Evolutionary conservation across 2,113 vertebrate genomes (phyloP), one percentile per base, ranked within the genome.

Genomic region (Neopipo cinnamomea): DNA sequence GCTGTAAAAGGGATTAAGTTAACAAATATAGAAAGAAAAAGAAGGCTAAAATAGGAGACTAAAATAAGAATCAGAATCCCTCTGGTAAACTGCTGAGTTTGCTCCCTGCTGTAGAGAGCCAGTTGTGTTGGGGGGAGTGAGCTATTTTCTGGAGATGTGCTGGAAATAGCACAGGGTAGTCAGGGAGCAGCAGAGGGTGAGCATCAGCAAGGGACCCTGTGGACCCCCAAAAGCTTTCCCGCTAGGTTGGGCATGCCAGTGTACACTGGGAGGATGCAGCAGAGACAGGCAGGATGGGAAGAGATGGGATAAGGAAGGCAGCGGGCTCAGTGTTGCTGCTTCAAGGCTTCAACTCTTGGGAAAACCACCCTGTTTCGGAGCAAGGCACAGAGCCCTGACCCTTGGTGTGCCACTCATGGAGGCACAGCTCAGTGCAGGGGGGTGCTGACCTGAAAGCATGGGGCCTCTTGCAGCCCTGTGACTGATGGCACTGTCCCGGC

Each of bases 11-110:
- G 86, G 86, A 94, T 96, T 96, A 92, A 90, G 35, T 82, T 68
- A 27, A 82, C 63, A 94, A 86, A 86, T 94, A 75, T 87, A 85
- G 74, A 95, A 85, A 70, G 65, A 80, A 94, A 90, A 93, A 84
- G 68, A 90, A 84, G 61, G 44, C 73, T 93, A 86, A 94, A 95
- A 91, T 65, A 92, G 65, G 41, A 92, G 65, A 81, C 92, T 95
- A 95, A 97, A 96, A 96, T 93, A 95, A 89, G 96, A 94, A 94
- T 47, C 92, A 97, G 92, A 96, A 96, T 97, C 93, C 96, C 96
- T 93, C 76, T 91, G 92, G 93, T 91, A 93, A 93, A 81, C 39
- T 86, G 93, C 96, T 95, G 96, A 96, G 88, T 75, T 90, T 0
- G 25, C 76, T 95, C 76, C 76, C 80, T 0, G 2, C 83, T 55